phyloP scores from a whole-genome alignment of 2,113 vertebrate genomes.

The Hemiscyllium ocellatum region DNA sequence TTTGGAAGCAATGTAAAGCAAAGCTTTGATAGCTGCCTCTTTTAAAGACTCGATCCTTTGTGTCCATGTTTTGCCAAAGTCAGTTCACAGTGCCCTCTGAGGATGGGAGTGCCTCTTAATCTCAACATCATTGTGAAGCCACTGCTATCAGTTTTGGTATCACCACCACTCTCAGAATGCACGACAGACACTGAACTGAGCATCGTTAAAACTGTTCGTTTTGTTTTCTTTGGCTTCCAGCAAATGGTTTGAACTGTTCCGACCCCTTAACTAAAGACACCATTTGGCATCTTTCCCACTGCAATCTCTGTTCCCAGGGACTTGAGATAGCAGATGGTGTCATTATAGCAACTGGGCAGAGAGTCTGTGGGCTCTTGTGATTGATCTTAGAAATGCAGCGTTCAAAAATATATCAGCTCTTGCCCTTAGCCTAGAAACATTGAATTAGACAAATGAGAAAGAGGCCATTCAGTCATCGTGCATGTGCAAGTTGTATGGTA shows the following conservation, averaged over 20 bases:
- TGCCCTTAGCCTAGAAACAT: background rate
- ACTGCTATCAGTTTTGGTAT: background rate
- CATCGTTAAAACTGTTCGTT: background rate
- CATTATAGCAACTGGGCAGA: conserved; percentile 24
- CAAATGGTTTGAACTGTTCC: background rate
- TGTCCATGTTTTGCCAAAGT: background rate
- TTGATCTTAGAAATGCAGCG: background rate
- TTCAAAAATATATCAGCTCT: background rate
- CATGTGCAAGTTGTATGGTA: background rate
- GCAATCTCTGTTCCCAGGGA: background rate
- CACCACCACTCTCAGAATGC: background rate
- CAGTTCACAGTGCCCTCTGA: background rate
- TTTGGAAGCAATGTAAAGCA: background rate
- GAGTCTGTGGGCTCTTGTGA: background rate
- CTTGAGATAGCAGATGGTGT: background rate
- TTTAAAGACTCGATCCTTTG: background rate
- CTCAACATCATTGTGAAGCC: background rate
- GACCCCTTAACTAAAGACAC: background rate
- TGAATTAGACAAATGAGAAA: background rate
- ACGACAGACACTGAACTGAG: background rate
- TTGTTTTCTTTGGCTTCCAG: conserved; percentile 1
- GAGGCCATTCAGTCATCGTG: background rate
- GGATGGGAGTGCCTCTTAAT: background rate
- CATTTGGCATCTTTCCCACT: background rate
- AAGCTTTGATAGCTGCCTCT: background rate